Evolutionary conservation across 1,140 invertebrate genomes (phyloP).

Genomic region (Musca vetustissima): DNA sequence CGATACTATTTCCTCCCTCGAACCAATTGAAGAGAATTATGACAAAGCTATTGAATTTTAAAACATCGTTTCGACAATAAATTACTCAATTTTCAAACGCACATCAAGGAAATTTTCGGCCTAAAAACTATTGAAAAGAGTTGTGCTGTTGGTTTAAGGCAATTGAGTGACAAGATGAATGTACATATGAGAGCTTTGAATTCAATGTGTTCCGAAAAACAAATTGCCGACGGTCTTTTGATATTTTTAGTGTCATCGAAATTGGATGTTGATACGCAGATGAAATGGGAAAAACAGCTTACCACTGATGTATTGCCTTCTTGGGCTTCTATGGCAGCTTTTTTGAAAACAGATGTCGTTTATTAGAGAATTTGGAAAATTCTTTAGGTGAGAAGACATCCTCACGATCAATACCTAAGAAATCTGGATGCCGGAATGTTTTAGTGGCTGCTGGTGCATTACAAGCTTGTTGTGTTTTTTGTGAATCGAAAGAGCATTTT

Average conservation of each 20-base stretch:
- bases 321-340: neutral
- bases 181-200: too few relatives aligned
- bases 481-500: constrained; percentile 21
- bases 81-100: constrained; percentile 23
- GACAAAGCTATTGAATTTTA: constrained; percentile 3
- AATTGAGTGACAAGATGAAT: constrained; percentile 7
- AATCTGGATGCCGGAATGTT: neutral
- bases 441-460: neutral
- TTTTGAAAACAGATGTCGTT: constrained; percentile 1
- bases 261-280: too few relatives aligned
- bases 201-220: too few relatives aligned
- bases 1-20: constrained; percentile 11
- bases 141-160: neutral
- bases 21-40: constrained; percentile 3
- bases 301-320: neutral
- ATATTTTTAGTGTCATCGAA: too few relatives aligned
- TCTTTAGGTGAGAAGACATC: neutral
- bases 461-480: neutral
- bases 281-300: constrained; percentile 7
- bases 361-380: neutral
- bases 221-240: too few relatives aligned
- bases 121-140: neutral
- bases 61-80: constrained; percentile 20
- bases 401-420: neutral
- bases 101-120: constrained; percentile 14